phyloP scores from a whole-genome alignment of 2,113 vertebrate species.

The Trogon surrucura region DNA sequence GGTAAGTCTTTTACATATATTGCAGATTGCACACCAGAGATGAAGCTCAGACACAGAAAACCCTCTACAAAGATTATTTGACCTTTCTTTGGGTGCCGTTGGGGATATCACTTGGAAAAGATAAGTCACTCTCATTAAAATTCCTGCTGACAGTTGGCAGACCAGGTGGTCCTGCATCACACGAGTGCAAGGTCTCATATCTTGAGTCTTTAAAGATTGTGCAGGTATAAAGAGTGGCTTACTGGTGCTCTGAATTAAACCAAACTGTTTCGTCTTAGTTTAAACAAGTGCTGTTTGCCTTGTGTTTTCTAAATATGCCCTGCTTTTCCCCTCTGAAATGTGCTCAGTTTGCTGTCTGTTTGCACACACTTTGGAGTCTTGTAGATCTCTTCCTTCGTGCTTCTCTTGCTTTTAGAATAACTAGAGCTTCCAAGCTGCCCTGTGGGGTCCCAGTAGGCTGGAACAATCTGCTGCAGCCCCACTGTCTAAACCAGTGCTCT shows the following conservation, averaged over 20 bases:
- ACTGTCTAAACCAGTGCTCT: neutral
- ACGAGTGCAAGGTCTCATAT: neutral
- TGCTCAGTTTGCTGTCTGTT: neutral
- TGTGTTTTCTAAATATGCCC: neutral
- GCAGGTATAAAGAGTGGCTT: neutral
- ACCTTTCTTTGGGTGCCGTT: neutral
- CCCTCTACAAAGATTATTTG: neutral
- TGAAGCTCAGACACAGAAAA: neutral
- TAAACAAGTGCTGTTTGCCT: neutral
- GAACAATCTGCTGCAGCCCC: neutral
- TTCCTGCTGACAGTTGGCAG: constrained; percentile 4
- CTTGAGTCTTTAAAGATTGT: neutral
- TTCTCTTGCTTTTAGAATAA: neutral
- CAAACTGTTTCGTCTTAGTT: neutral
- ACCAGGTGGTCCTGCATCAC: neutral
- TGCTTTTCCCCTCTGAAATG: neutral
- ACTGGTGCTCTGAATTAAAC: neutral
- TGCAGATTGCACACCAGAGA: neutral
- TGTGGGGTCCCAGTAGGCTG: neutral
- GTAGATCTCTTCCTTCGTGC: neutral
- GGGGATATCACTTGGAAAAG: neutral
- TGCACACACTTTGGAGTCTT: neutral
- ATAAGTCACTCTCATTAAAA: neutral
- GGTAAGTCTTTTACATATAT: neutral
- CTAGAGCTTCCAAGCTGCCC: neutral